A percentile compares a stretch with the other conserved stretches of the same genome.
These are phyloP conservation scores for Rhagologus leucostigma DNA, from an alignment of 2,113 vertebrate species.

Conservation along the genomic window DNA sequence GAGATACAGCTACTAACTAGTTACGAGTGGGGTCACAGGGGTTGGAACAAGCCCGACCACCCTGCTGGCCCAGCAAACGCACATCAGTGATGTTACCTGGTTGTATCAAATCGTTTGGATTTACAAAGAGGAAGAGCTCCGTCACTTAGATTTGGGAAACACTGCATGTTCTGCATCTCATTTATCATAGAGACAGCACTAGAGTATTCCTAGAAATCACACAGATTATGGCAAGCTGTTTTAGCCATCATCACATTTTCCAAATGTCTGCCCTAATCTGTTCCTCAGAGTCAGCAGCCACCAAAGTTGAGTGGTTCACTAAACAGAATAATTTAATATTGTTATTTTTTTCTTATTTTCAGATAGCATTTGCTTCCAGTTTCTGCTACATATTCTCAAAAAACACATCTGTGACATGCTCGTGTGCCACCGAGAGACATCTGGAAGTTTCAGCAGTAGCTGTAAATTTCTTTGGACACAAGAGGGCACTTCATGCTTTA, in stretches of 20 bases:
- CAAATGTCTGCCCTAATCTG: background rate
- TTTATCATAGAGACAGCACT: background rate
- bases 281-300: background rate
- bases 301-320: background rate
- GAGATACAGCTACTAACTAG: background rate
- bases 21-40: background rate
- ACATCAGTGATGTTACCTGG: background rate
- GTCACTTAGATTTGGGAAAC: background rate
- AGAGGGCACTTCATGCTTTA: slow-evolving; percentile 61
- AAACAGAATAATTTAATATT: background rate
- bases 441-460: background rate
- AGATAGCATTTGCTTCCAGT: background rate
- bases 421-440: background rate
- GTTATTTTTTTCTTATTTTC: background rate
- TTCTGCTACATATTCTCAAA: background rate
- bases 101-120: background rate
- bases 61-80: background rate
- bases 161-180: background rate
- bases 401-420: background rate
- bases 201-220: background rate
- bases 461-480: slow-evolving; percentile 31
- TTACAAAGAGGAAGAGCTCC: background rate
- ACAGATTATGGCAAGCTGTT: background rate
- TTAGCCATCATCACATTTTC: background rate
- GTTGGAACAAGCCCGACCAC: background rate